phyloP scores from a whole-genome alignment of 2,888 invertebrate species.

The Leptinotarsa peninsularis region DNA sequence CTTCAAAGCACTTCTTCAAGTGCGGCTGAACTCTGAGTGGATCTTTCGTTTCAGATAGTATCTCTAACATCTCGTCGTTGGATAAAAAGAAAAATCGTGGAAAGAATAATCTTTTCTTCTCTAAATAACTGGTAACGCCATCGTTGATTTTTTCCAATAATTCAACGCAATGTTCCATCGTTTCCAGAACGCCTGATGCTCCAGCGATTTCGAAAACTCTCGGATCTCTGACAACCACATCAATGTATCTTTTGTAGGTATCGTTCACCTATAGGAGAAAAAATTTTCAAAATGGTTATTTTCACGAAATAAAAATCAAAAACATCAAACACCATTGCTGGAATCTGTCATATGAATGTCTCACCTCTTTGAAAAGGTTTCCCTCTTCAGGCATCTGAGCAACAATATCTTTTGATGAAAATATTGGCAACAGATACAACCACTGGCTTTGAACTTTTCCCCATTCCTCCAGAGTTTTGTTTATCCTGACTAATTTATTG shows the following conservation, averaged over 20 bases:
- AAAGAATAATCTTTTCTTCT: slow-evolving; percentile 86
- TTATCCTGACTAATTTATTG: slow-evolving; percentile 76
- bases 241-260: slow-evolving; percentile 77
- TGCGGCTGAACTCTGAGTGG: slow-evolving; percentile 87
- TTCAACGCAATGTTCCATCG: slow-evolving; percentile 75
- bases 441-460: slow-evolving; percentile 87
- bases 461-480: slow-evolving; percentile 85
- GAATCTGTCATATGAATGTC: neutral
- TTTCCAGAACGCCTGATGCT: slow-evolving; percentile 76
- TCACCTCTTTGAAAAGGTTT: slow-evolving; percentile 77
- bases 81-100: slow-evolving; percentile 91
- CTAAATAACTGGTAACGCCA: slow-evolving; percentile 84
- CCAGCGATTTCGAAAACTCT: slow-evolving; percentile 77
- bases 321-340: too few relatives aligned
- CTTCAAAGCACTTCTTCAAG: slow-evolving; percentile 89
- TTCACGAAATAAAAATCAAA: too few relatives aligned
- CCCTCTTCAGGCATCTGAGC: slow-evolving; percentile 90
- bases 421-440: slow-evolving; percentile 88
- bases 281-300: too few relatives aligned
- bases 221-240: slow-evolving; percentile 72
- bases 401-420: slow-evolving; percentile 87
- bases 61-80: slow-evolving; percentile 91
- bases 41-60: slow-evolving; percentile 90
- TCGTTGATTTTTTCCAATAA: slow-evolving; percentile 85
- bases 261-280: slow-evolving; percentile 68